These are phyloP conservation scores for Anguilla megastoma DNA, from an alignment of 2,797 vertebrate species.

Conservation along the genomic window DNA sequence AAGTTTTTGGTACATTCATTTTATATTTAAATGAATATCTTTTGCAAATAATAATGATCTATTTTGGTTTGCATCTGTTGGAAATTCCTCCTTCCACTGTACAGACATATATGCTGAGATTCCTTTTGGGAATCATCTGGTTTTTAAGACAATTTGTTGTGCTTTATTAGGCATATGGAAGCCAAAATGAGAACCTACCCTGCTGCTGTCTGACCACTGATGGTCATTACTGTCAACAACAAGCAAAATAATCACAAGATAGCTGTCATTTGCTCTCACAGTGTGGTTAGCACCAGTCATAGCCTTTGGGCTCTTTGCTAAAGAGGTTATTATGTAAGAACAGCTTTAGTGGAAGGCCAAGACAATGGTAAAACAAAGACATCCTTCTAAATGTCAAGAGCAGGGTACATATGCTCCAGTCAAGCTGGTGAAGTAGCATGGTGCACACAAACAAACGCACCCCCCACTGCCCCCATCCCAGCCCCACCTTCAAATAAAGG, in stretches of 20 bases:
- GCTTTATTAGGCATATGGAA: conserved; percentile 40
- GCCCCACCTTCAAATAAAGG: conserved; percentile 55
- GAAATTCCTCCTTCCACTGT: background rate
- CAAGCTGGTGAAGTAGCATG: conserved; percentile 48
- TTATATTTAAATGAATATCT: background rate
- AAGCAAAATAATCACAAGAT: conserved; percentile 41
- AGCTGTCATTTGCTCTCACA: conserved; percentile 43
- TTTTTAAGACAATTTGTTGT: background rate
- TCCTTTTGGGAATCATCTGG: background rate
- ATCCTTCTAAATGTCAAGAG: conserved; percentile 44
- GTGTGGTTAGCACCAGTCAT: conserved; percentile 44
- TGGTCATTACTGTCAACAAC: conserved; percentile 46
- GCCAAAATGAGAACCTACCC: conserved; percentile 25
- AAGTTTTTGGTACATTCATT: background rate
- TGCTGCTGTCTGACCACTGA: conserved; percentile 42
- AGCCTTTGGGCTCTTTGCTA: conserved; percentile 43
- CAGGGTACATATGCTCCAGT: conserved; percentile 35
- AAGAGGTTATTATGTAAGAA: conserved; percentile 45
- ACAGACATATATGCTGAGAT: background rate
- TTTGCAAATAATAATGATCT: background rate
- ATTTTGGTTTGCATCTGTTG: background rate
- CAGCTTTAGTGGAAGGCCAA: conserved; percentile 46
- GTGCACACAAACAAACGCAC: conserved; percentile 22
- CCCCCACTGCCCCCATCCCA: conserved; percentile 34
- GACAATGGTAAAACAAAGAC: conserved; percentile 49